A percentile compares a stretch with the other conserved stretches of the same genome.
Evolutionary conservation across 2,888 invertebrate genomes (phyloP).

Genomic region (Acanthosepion esculentum): DNA sequence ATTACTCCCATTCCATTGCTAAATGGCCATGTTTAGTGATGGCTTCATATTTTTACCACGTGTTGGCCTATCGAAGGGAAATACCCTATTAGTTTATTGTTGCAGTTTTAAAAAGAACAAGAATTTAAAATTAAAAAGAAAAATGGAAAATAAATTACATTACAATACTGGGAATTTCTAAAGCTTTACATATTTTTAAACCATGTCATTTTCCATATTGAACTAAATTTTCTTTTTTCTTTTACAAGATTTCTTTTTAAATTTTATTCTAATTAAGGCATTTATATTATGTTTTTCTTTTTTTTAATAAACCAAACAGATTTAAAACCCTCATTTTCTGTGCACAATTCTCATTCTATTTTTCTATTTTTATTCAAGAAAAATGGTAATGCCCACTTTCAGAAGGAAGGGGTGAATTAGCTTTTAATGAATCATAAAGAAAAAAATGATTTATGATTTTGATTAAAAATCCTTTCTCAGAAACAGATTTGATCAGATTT

Average conservation of each 20-base stretch:
- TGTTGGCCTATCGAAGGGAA: background rate
- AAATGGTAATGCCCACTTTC: background rate
- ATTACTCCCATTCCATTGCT: background rate
- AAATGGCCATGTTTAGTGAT: background rate
- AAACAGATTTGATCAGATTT: too few relatives aligned
- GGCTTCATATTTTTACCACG: constrained; percentile 33
- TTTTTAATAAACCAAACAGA: background rate
- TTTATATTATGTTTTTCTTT: too few relatives aligned
- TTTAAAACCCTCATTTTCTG: background rate
- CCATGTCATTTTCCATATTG: background rate
- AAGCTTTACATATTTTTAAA: background rate
- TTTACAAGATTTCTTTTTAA: background rate
- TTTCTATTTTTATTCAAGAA: background rate
- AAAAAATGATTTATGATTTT: too few relatives aligned
- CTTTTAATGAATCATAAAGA: background rate
- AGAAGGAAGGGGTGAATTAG: background rate
- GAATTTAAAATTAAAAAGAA: background rate
- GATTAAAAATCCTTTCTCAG: too few relatives aligned
- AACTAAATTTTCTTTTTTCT: background rate
- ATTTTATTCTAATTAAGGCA: too few relatives aligned
- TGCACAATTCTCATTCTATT: background rate
- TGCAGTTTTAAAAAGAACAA: background rate
- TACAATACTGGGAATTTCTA: background rate
- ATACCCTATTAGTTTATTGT: constrained; percentile 22
- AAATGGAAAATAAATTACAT: background rate